Percentiles rank a stretch among this genome's conserved stretches.
Conservation (phyloP, 2,797 vertebrate species). For the Halcyon chelicuti region DNA sequence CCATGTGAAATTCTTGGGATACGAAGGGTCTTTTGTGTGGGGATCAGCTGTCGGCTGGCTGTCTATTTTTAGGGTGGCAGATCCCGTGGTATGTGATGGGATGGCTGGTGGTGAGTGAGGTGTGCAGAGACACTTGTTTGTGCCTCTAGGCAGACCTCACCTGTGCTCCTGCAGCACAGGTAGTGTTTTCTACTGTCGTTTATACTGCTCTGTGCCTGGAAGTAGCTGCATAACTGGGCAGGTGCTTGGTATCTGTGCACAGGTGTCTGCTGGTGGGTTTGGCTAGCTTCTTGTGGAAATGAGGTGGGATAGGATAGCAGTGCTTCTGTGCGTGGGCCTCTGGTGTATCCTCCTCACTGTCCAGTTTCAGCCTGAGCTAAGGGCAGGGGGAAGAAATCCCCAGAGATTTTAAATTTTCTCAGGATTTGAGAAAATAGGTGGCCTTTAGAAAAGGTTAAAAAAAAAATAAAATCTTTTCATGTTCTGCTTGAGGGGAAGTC, state of each 20-base stretch:
- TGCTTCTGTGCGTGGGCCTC: rapidly evolving
- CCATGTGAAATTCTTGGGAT: conserved; percentile 63
- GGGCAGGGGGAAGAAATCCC: not conserved
- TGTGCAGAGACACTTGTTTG: not conserved
- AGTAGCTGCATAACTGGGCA: not conserved
- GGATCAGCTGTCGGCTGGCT: conserved; percentile 56
- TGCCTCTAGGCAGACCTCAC: not conserved
- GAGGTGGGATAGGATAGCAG: rapidly evolving
- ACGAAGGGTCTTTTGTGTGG: conserved; percentile 60
- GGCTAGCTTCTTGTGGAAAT: not conserved
- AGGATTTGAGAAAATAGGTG: not conserved
- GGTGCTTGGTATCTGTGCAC: rapidly evolving
- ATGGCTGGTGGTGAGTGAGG: not conserved
- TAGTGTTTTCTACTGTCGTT: not conserved
- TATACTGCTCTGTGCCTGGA: rapidly evolving
- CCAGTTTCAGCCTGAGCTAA: not conserved
- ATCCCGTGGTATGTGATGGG: not conserved
- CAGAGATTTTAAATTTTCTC: not conserved
- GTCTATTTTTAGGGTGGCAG: conserved; percentile 70
- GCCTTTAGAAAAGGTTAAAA: not conserved
- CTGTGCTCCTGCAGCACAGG: not conserved
- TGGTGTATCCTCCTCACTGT: not conserved
- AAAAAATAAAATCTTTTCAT: not conserved
- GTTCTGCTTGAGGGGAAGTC: not conserved
- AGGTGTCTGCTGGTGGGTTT: not conserved